These are phyloP conservation scores for Mesocricetus auratus DNA, from an alignment of 2,113 vertebrate genomes.

Conservation along the genomic window DNA sequence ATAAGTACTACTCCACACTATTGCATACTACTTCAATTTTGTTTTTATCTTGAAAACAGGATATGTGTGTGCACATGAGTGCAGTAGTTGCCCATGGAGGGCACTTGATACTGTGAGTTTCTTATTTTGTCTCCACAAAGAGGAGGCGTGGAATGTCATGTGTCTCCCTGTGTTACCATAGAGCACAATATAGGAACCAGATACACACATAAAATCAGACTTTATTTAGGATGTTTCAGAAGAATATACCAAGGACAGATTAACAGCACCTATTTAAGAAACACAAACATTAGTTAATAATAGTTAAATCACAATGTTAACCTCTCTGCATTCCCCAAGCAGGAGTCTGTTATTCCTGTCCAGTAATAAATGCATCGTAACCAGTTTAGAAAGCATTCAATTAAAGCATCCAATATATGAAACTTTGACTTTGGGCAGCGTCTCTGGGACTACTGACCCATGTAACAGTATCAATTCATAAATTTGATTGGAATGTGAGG, in stretches of 20 bases:
- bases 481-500: conserved; percentile 45
- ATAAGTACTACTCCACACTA: neutral
- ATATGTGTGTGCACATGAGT: neutral
- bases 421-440: conserved; percentile 68
- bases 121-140: conserved; percentile 11
- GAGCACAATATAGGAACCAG: conserved; percentile 6
- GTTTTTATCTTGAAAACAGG: neutral
- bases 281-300: conserved; percentile 75
- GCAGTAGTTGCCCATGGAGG: neutral
- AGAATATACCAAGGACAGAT: conserved; percentile 74
- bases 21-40: neutral
- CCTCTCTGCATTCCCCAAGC: conserved; percentile 63
- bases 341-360: conserved; percentile 72
- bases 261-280: conserved; percentile 80
- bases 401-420: conserved; percentile 58
- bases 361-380: conserved; percentile 32
- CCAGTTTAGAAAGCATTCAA: conserved; percentile 63
- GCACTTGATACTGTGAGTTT: neutral
- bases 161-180: neutral
- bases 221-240: conserved; percentile 82
- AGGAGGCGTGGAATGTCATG: neutral
- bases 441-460: conserved; percentile 40
- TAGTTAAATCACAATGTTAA: conserved; percentile 75
- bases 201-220: conserved; percentile 69
- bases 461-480: conserved; percentile 52